Evolutionary conservation across 37 sponge, comb jelly and placozoan genomes (phyloP).

Genomic region (Eunapius fragilis): DNA sequence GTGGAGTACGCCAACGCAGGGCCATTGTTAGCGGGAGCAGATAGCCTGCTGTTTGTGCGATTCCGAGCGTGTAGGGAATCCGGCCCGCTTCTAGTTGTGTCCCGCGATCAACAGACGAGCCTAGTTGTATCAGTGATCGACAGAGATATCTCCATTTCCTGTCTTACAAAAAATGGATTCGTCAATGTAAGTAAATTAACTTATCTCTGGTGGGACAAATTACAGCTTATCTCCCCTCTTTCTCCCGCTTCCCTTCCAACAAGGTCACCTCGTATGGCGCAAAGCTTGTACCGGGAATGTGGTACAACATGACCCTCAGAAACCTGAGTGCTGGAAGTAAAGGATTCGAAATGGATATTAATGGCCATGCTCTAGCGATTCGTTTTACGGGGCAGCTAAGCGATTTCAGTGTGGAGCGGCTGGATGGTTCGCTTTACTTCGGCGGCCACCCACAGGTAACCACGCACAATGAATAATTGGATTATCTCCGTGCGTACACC

Average conservation of each 20-base stretch:
- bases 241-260: neutral
- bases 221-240: neutral
- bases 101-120: neutral
- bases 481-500: neutral
- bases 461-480: neutral
- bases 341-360: slow-evolving; percentile 21
- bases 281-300: slow-evolving; percentile 12
- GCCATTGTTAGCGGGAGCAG: neutral
- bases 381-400: neutral
- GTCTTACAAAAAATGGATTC: neutral
- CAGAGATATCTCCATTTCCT: neutral
- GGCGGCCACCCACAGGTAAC: slow-evolving; percentile 54
- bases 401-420: slow-evolving; percentile 21
- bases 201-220: neutral
- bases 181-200: neutral
- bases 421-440: slow-evolving; percentile 59
- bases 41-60: neutral
- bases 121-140: neutral
- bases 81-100: neutral
- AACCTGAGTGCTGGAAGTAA: slow-evolving; percentile 20
- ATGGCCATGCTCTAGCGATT: slow-evolving; percentile 8
- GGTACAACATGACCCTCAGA: slow-evolving; percentile 42
- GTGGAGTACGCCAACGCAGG: neutral
- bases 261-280: neutral
- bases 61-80: neutral